Evolutionary conservation across 2,888 invertebrate species (phyloP), one percentile per base, ranked within the genome.

Genomic region (Tetranychus truncatus): DNA sequence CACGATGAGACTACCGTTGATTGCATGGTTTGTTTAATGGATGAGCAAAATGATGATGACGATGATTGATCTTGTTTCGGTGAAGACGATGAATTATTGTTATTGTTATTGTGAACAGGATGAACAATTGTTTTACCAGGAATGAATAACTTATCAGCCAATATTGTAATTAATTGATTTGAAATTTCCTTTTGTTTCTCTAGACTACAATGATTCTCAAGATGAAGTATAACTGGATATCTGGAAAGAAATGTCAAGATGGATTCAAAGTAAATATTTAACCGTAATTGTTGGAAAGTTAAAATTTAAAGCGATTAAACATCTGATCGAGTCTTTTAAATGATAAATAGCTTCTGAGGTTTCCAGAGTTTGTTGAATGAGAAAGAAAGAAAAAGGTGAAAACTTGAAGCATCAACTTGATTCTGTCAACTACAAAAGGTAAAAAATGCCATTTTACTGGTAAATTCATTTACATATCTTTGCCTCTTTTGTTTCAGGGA

Each of bases 211-310:
- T 85, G 85, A 78, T 84, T 84, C 77, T 85, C 84, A 74, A 86
- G 80, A 72, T 84, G 84, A 72, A 86, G 78, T 78, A 86, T 83
- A 77, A 86, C 81, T 72, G 86, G 85, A 80, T 84, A 86, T 74
- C 85, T 84, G 78, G 21, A 34, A 34, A 34, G 34, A 34, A 34
- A 34, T 34, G 3, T 3, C 3, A 34, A 34, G 34, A 5, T 34
- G 24, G 24, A 24, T 24, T 24, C 24, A 55, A 18, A 75, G 20
- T n/a, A 72, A 72, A 24, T 34, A 2, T 24, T 2, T 24, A 3
- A 34, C 0, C 5, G 3, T 4, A 34, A 34, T 34, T 34, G 34
- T 34, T 34, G 5, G 34, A 34, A 34, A 34, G 4, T 34, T 4
- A 34, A 34, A 34, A 4, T 34, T 34, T 34, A 4, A 34, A 34